Base-by-base conservation (phyloP, 2,113 vertebrate species). In the Ictidomys tridecemlineatus region DNA sequence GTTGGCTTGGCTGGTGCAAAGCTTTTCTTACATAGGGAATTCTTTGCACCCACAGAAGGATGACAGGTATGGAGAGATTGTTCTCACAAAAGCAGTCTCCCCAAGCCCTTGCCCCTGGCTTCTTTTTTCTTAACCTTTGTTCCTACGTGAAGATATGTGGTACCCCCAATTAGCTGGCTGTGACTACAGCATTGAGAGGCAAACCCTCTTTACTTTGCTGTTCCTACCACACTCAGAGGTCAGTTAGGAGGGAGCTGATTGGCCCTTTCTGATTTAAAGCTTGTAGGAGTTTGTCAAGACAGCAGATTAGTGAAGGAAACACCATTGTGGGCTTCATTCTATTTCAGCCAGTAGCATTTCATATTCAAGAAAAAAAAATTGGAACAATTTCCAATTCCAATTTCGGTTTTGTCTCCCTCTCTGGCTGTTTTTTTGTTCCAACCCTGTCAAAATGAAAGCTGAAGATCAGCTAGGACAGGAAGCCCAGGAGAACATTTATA, bases 221-320 rank as follows among this genome's bases (percentile, higher is more conserved):
- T 53, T 84, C 32, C 37, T 58, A 22, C 24, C 32, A 22, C 51
- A 91, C 72, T 63, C 24, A 14, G 48, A 51, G 58, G 37, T 85
- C 88, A 61, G 58, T 32, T 42, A 22, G 9, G 26, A 85, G 84
- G 70, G 8, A 70, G 22, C 30, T 45, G 48, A 42, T 69, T 39
- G 74, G 89, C 17, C 37, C 24, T 63, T 83, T 74, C 70, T 48
- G 72, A 92, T 85, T 74, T 65, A 22, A 6, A 92, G 87, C 10
- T 88, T 74, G 20, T 45, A 84, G 91, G 53, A 73, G 34, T 93
- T 93, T 70, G 67, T 80, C 61, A 89, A 77, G 58, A 56, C 39
- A 53, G 51, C 89, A 94, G 51, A 42, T 37, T 70, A 96, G 17
- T 24, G 12, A 92, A 82, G 42, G 70, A 77, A 87, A 93, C n/a